Evolutionary conservation across 1,140 invertebrate species (phyloP), one percentile per base, ranked within the genome.

Genomic region (Drosophila melanica): DNA sequence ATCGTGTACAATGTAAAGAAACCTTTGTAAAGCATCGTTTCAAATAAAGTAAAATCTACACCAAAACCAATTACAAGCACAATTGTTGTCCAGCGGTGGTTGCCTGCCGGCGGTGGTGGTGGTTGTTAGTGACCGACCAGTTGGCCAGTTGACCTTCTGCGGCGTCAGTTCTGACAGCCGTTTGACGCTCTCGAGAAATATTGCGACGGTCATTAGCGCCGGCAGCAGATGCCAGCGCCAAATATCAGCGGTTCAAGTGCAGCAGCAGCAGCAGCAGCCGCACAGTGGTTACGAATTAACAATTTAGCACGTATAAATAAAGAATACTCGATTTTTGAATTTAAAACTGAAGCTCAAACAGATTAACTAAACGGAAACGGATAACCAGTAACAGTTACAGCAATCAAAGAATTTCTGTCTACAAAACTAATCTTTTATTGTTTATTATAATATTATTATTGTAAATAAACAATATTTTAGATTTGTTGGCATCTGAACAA

Each of bases 161-260:
- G 57, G 71, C 72, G 53, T 75, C 62, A 71, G 33, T 74, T 64
- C 59, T 79, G 79, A 84, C 84, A 89, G 48, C 42, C 42, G 9
- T 58, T 20, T 72, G 80, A 68, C 85, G 59, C 60, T 62, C 41
- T 41, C 37, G 64, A 79, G 85, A 79, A 74, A 39, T 14, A 62
- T 69, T 45, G 64, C 45, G 74, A 65, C 60, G 74, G 77, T 77
- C 77, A 73, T 78, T 75, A 66, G 55, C 51, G 73, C 54, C 62
- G 45, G 77, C 77, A 84, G 67, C 55, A 47, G 47, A 59, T 48
- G 53, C 53, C 18, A 53, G 16, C 20, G 37, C 73, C 18, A 85
- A 82, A 89, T 84, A 80, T 50, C 84, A 87, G 30, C 47, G 63
- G 82, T 89, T 89, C 82, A 89, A 87, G 82, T 84, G 82, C 82